Conservation (phyloP, 2,888 invertebrate species). For the Scrobipalpa atriplicella region DNA sequence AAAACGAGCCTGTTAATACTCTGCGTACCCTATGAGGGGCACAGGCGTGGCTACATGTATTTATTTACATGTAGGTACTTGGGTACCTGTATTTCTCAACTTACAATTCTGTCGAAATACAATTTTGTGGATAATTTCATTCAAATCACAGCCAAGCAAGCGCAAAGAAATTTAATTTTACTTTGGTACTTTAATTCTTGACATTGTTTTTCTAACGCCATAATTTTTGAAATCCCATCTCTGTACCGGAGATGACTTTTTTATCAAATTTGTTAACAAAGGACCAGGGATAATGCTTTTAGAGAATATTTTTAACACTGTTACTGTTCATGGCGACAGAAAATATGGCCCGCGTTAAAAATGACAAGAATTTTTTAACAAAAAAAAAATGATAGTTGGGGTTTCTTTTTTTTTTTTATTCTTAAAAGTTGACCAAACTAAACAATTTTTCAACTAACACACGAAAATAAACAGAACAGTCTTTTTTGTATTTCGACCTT, state of each 20-base stretch:
- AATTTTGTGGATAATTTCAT: neutral
- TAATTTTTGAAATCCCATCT: constrained; percentile 17
- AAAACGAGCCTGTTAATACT: too few relatives aligned
- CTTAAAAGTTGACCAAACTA: too few relatives aligned
- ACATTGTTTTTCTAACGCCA: constrained; percentile 9
- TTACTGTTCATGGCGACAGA: neutral
- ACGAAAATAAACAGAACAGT: too few relatives aligned
- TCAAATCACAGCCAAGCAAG: constrained; percentile 8
- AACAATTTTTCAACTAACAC: too few relatives aligned
- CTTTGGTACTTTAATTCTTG: neutral
- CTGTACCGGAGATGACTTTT: neutral
- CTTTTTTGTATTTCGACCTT: too few relatives aligned
- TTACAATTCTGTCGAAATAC: neutral
- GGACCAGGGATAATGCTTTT: constrained; percentile 3
- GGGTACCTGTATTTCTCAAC: too few relatives aligned
- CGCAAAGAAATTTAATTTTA: neutral
- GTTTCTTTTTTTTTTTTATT: too few relatives aligned
- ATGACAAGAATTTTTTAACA: too few relatives aligned
- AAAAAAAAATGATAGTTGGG: too few relatives aligned
- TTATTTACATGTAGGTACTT: too few relatives aligned
- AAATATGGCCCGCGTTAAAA: neutral
- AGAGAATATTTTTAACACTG: constrained; percentile 3
- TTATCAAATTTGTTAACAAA: constrained; percentile 17
- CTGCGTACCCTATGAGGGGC: too few relatives aligned
- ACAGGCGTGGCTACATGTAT: too few relatives aligned